These are phyloP conservation scores for Megalops cyprinoides DNA, from an alignment of 2,797 vertebrate genomes.

Conservation along the genomic window DNA sequence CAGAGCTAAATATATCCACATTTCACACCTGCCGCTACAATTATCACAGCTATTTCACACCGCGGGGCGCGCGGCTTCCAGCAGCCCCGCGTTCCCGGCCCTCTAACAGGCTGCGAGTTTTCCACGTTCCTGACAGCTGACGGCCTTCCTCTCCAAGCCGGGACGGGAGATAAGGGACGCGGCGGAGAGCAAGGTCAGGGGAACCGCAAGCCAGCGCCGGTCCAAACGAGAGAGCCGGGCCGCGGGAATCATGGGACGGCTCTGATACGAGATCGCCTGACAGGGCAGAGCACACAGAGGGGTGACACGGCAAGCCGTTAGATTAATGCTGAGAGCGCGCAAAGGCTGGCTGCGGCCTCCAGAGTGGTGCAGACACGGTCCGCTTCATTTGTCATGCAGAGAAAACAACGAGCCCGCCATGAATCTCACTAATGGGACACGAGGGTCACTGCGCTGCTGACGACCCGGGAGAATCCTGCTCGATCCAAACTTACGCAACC, in stretches of 20 bases:
- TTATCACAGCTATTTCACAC: not conserved
- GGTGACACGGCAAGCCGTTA: too few species aligned
- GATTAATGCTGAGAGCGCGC: not conserved
- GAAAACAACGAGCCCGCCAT: not conserved
- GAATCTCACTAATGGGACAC: not conserved
- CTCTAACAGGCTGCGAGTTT: not conserved
- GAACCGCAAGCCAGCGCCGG: too few species aligned
- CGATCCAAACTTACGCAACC: not conserved
- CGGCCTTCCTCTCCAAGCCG: not conserved
- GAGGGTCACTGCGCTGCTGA: not conserved
- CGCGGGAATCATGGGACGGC: not conserved
- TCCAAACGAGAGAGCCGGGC: too few species aligned
- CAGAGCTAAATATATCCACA: not conserved
- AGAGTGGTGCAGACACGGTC: too few species aligned
- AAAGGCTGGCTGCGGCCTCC: not conserved
- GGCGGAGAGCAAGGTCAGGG: too few species aligned
- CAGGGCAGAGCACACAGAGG: too few species aligned
- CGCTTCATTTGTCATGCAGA: too few species aligned
- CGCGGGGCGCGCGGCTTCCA: not conserved
- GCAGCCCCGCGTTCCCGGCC: not conserved
- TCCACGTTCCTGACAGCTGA: not conserved
- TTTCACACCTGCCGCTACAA: not conserved
- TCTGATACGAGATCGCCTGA: not conserved
- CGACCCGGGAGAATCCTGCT: not conserved
- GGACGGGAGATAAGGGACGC: not conserved